Conservation (phyloP, 1,140 invertebrate species). For the Sinonovacula constricta region DNA sequence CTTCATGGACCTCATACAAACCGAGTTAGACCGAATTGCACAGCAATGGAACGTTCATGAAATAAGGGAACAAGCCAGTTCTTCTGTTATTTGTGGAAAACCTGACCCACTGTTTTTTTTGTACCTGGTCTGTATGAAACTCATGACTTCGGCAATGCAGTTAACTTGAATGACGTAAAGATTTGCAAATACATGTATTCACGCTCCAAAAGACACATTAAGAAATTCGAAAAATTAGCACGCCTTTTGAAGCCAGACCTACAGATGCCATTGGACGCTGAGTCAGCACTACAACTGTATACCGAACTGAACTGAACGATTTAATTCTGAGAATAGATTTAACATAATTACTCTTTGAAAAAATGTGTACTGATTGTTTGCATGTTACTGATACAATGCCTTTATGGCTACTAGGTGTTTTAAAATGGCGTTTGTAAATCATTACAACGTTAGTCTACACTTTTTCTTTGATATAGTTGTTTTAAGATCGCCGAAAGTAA, state of each 20-base stretch:
- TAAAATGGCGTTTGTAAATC: too few species aligned
- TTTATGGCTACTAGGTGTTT: too few species aligned
- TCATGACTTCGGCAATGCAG: neutral
- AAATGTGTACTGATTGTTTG: too few species aligned
- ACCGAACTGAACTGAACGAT: too few species aligned
- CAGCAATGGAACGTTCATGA: slow-evolving; percentile 27
- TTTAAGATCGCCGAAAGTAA: too few species aligned
- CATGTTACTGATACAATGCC: too few species aligned
- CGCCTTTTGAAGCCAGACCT: neutral
- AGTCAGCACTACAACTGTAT: neutral
- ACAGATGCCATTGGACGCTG: slow-evolving; percentile 13
- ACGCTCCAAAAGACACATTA: neutral
- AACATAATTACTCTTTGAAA: too few species aligned
- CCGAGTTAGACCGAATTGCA: slow-evolving; percentile 17
- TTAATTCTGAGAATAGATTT: too few species aligned
- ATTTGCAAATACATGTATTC: neutral
- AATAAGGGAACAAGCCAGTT: neutral
- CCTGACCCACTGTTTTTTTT: slow-evolving; percentile 6
- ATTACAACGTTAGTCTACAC: too few species aligned
- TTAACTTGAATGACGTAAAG: neutral
- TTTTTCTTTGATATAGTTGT: too few species aligned
- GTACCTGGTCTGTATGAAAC: too few species aligned
- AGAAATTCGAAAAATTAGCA: too few species aligned
- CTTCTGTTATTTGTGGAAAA: neutral
- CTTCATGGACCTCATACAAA: slow-evolving; percentile 7